Base-by-base conservation (phyloP, 1,140 invertebrate genomes). In the Drosophila parvula region DNA sequence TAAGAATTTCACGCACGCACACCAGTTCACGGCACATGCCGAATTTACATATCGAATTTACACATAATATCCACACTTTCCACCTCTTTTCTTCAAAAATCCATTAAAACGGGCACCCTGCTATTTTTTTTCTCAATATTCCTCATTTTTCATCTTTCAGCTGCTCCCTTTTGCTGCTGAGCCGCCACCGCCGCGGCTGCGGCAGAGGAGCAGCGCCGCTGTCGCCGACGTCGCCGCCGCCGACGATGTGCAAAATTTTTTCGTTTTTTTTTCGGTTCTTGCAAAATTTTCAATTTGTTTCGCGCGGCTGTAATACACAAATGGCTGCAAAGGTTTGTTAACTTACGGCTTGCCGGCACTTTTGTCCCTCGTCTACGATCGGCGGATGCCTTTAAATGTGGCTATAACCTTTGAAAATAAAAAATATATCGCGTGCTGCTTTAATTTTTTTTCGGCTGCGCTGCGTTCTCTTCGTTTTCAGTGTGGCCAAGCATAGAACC, bases 371-470 rank as follows among this genome's bases (percentile, higher is more conserved):
- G 48, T 41, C 22, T 78, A 57, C 18, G 43, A 27, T 57, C n/a
- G 36, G 64, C 65, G 76, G 74, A 77, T 79, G 65, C 58, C 59
- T 79, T 74, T 70, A 59, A 70, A 70, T 55, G 62, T 57, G 71
- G 73, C 63, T 89, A 79, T 47, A 88, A 78, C 81, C 79, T 74
- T 76, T 83, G 64, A 83, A 83, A 88, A 88, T 83, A 79, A 77
- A 80, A 88, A 83, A 88, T 88, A 89, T 89, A 83, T 82, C 83
- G 82, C 82, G 79, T 86, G 79, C 82, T 85, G 82, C 83, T 85
- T 81, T 76, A 78, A 81, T 75, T 63, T 82, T 59, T 85, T 82
- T 78, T 83, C 79, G 80, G 80, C 79, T 82, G 79, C 74, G 75
- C 80, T 82, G 65, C 75, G 79, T 75, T 83, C 79, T 83, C 74